These are phyloP conservation scores for Carettochelys insculpta DNA, from an alignment of 2,113 vertebrate species.

Conservation along the genomic window DNA sequence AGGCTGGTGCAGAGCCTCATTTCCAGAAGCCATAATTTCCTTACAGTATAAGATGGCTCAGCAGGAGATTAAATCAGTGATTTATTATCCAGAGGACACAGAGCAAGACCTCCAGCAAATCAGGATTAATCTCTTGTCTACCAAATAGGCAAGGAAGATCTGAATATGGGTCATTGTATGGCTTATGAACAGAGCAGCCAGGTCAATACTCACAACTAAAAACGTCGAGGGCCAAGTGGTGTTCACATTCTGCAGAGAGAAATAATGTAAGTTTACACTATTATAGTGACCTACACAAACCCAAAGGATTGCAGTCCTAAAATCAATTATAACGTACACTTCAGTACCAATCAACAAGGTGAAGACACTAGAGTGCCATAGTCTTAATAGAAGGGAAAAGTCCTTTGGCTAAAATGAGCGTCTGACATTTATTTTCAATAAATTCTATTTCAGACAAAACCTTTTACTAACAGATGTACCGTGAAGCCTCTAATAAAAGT, in stretches of 20 bases:
- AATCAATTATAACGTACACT: not conserved
- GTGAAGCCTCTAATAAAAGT: not conserved
- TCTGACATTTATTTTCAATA: not conserved
- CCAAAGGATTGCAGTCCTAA: not conserved
- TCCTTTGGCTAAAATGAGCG: not conserved
- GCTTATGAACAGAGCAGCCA: conserved; percentile 35
- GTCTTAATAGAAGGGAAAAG: not conserved
- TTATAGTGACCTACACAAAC: conserved; percentile 58
- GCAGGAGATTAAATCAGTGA: not conserved
- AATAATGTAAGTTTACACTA: conserved; percentile 31
- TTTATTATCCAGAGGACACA: accelerated
- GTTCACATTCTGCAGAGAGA: conserved; percentile 17
- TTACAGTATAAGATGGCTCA: not conserved
- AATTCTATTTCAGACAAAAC: not conserved
- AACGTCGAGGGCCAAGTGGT: conserved; percentile 26
- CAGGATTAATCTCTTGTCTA: conserved; percentile 5
- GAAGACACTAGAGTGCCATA: not conserved
- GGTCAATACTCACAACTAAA: conserved; percentile 26
- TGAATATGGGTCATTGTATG: not conserved
- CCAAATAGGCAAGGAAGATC: not conserved
- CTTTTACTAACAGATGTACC: not conserved
- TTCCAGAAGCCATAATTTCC: not conserved
- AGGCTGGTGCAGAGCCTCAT: not conserved
- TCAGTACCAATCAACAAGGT: not conserved
- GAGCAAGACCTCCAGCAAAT: not conserved